Base-by-base conservation (phyloP, 2,797 vertebrate species). In the Neosilurus mollespiculum region DNA sequence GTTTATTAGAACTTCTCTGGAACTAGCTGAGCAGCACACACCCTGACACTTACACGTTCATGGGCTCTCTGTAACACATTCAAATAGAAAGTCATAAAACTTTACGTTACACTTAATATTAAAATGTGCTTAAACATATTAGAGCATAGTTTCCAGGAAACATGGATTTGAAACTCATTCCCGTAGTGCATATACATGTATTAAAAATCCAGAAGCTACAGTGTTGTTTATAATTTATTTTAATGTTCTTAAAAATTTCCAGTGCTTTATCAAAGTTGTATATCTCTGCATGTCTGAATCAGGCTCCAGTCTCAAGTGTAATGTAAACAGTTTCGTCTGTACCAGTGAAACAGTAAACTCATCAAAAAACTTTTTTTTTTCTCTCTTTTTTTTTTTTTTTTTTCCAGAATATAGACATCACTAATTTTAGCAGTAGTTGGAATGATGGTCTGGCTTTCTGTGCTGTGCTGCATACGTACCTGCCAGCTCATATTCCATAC, bases 401-500 rank as follows among this genome's bases (percentile, higher is more conserved):
- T 56, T 54, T 24, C 53, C 85, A 97, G 96, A 97, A 97, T 85
- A 96, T 97, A 0, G 95, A 97, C 88, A 96, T 97, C 86, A 97
- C 96, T 24, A 97, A 97, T 90, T 97, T 97, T 91, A 96, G 96
- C 92, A 97, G 96, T 90, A 97, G 96, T 89, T 96, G 96, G 96
- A 96, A 96, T 0, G 96, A 97, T 1, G 96, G 96, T 5, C 89
- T 97, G 85, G 96, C 96, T 34, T 96, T 97, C 89, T 97, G 96
- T n/a, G 96, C 96, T 0, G 92, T 97, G n/a, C 94, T 96, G 83
- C 96, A 97, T 75, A 96, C 96, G 0, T 97, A 96, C 77, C 94
- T 97, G 30, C 96, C 96, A 0, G 96, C 96, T 24, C 95, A 96
- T 79, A 97, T 97, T 82, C 96, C 96, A 0, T 97, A 96, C 82